Evolutionary conservation across 1,140 invertebrate species (phyloP).

Genomic region (Battus philenor): DNA sequence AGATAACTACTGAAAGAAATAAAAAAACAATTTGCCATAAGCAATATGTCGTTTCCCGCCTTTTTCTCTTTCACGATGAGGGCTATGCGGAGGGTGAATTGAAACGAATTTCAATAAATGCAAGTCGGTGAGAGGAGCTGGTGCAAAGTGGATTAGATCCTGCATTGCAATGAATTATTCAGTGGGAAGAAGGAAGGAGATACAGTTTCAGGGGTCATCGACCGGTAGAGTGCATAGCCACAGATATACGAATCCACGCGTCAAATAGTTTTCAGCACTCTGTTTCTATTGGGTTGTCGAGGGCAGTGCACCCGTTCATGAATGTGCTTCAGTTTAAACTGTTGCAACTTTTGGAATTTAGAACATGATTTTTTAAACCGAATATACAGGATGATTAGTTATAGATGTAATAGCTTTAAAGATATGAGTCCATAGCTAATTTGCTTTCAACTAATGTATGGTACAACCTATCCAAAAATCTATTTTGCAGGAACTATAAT

Average conservation of each 20-base stretch:
- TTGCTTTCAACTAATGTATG: too few species aligned
- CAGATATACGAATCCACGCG: background rate
- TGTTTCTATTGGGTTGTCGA: conserved; percentile 8
- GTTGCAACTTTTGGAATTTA: too few species aligned
- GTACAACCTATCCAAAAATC: too few species aligned
- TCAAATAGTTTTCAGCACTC: background rate
- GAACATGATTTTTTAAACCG: too few species aligned
- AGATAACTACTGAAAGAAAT: too few species aligned
- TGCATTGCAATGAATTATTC: conserved; percentile 10
- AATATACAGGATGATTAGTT: too few species aligned
- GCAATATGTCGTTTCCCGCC: background rate
- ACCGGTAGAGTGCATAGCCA: background rate
- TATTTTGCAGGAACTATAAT: too few species aligned
- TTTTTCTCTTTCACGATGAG: background rate
- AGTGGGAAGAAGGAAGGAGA: conserved; percentile 8
- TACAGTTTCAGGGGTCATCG: background rate
- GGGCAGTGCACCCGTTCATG: conserved; percentile 9
- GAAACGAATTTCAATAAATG: conserved; percentile 14
- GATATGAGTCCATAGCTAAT: too few species aligned
- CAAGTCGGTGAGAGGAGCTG: conserved; percentile 12
- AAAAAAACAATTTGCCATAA: background rate
- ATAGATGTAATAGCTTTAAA: too few species aligned
- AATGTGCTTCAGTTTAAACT: background rate
- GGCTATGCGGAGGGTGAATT: too few species aligned
- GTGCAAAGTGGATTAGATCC: conserved; percentile 15